A percentile compares a stretch with the other conserved stretches of the same genome.
These are phyloP conservation scores for Corydoras maculifer DNA, from an alignment of 2,113 vertebrate genomes.

Conservation along the genomic window DNA sequence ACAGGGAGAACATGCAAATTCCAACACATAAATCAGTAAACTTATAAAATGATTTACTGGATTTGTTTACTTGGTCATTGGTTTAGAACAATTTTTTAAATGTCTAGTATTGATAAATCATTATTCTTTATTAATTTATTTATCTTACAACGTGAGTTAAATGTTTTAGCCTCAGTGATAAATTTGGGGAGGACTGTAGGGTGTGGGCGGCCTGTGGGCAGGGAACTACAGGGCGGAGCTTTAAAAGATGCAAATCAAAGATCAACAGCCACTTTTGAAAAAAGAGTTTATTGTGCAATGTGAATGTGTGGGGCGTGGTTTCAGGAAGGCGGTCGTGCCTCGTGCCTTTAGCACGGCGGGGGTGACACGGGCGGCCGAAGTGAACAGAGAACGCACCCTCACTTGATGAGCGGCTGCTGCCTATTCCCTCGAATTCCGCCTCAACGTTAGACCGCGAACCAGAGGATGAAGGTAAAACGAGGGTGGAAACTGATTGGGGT, in stretches of 20 bases:
- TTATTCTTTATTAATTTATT: too few species aligned
- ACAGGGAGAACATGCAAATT: too few species aligned
- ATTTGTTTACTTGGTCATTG: too few species aligned
- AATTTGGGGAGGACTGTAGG: too few species aligned
- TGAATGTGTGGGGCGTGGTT: conserved; percentile 46
- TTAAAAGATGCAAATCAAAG: conserved; percentile 35
- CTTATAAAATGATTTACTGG: too few species aligned
- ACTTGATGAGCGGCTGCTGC: conserved; percentile 69
- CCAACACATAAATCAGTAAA: too few species aligned
- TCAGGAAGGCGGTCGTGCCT: conserved; percentile 55
- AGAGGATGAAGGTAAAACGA: conserved; percentile 36
- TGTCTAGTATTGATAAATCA: too few species aligned
- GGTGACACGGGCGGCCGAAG: conserved; percentile 60
- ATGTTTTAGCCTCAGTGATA: too few species aligned
- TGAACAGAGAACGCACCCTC: conserved; percentile 64
- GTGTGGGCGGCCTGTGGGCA: too few species aligned
- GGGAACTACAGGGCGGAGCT: background rate
- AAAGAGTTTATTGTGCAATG: conserved; percentile 73
- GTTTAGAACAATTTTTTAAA: too few species aligned
- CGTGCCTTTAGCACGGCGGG: conserved; percentile 65
- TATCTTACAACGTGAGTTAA: too few species aligned
- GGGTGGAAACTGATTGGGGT: conserved; percentile 21
- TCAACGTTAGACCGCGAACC: conserved; percentile 52
- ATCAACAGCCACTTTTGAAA: conserved; percentile 66
- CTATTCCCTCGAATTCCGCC: conserved; percentile 65